Evolutionary conservation across 2,113 vertebrate genomes (phyloP), one percentile per base, ranked within the genome.

Genomic region (Ciconia boyciana): DNA sequence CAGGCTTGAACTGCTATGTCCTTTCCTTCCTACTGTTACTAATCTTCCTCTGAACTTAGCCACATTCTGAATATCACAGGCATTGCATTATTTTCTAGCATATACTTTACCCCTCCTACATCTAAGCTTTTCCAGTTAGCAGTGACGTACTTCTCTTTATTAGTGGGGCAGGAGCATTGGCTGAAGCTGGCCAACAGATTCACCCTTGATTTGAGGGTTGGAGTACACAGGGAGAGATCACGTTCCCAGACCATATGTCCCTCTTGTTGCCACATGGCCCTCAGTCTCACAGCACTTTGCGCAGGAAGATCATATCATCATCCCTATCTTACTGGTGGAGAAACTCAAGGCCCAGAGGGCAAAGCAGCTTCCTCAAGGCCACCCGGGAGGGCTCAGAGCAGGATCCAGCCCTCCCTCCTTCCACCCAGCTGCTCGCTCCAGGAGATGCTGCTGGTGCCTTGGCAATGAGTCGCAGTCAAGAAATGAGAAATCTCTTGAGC

Each of bases 191-290:
- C 10, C 7, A 1, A 51, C 29, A 87, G 84, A 51, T 64, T 46
- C 76, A 74, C 21, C 6, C 0, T 25, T 51, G 62, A 43, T 60
- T 19, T 57, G 34, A 64, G 44, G 25, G 64, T 1, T 54, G 54
- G 41, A 86, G 31, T n/a, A 72, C 16, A 9, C 26, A 72, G 57
- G 31, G n/a, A 54, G 41, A 69, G 44, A 31, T 25, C 36, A 28
- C 1, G 0, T 52, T 83, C 31, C 39, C 34, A 83, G 32, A 81
- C 16, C n/a, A 29, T 1, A 13, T 0, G 0, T 36, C 36, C 60
- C 55, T 69, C 25, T 84, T 9, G 0, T 26, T 1, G 0, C n/a
- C 10, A 1, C 6, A 2, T 2, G 1, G 55, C 43, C 25, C 54
- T 69, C 15, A 28, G 22, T 49, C 60, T 65, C 77, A 55, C 21